phyloP scores from a whole-genome alignment of 2,888 invertebrate genomes.

The Alsophila aescularia region DNA sequence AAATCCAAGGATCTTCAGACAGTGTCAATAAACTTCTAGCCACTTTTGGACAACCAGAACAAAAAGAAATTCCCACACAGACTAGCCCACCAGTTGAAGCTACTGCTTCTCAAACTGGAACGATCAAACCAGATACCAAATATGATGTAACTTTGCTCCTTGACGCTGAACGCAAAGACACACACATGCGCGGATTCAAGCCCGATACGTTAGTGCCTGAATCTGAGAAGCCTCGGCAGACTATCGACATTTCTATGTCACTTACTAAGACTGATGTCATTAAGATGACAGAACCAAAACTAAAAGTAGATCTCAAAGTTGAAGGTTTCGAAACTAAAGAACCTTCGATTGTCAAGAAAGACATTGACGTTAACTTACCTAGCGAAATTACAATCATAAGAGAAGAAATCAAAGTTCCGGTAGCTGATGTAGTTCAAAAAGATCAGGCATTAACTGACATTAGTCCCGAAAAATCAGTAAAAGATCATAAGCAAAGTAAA shows the following conservation, averaged over 20 bases:
- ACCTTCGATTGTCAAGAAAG: conserved; percentile 65
- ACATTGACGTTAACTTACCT: conserved; percentile 66
- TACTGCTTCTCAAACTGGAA: conserved; percentile 23
- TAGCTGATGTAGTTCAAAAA: conserved; percentile 57
- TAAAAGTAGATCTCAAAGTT: conserved; percentile 65
- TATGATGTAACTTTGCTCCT: conserved; percentile 58
- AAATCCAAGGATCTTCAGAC: conserved; percentile 52
- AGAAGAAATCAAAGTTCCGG: conserved; percentile 45
- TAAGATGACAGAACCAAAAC: conserved; percentile 58
- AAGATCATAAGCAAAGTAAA: conserved; percentile 83
- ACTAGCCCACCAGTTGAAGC: conserved; percentile 37
- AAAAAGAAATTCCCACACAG: conserved; percentile 59
- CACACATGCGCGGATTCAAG: conserved; percentile 49
- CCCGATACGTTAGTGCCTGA: conserved; percentile 18
- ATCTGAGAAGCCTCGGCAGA: conserved; percentile 48
- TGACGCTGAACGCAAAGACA: conserved; percentile 65
- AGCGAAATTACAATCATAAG: conserved; percentile 58
- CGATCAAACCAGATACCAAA: conserved; percentile 42
- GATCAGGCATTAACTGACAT: conserved; percentile 54
- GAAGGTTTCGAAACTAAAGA: conserved; percentile 56
- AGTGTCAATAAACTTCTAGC: conserved; percentile 53
- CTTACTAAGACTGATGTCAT: conserved; percentile 57
- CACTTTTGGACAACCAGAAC: conserved; percentile 57
- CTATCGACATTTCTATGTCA: conserved; percentile 68
- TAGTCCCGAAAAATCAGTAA: conserved; percentile 48